A percentile compares a stretch with the other conserved stretches of the same genome.
Conservation (phyloP, 2,888 invertebrate genomes). For the Dioctria rufipes region DNA sequence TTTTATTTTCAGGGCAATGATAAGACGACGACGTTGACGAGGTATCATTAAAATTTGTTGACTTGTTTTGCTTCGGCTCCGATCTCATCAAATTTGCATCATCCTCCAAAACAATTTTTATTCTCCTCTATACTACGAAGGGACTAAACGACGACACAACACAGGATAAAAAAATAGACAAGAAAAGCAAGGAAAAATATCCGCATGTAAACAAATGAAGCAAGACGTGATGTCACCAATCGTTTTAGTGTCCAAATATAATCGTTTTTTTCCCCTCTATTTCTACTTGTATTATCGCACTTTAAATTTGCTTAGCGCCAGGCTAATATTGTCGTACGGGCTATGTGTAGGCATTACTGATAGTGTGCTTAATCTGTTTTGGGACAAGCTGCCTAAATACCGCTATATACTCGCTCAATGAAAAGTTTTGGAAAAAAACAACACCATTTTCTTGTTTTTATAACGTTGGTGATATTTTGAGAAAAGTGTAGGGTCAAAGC, state of each 20-base stretch:
- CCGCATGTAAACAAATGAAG: neutral
- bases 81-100: neutral
- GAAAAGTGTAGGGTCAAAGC: no score
- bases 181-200: neutral
- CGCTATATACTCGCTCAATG: no score
- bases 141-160: neutral
- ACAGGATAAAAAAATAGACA: neutral
- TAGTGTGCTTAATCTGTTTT: no score
- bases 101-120: neutral
- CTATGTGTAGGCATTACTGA: no score
- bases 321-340: neutral
- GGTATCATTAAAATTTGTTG: neutral
- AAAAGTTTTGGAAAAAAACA: no score
- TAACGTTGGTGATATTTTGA: no score
- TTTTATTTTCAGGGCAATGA: neutral
- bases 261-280: neutral
- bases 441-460: no score
- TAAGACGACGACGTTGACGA: neutral
- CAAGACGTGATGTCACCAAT: slow-evolving; percentile 17
- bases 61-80: slow-evolving; percentile 10
- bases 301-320: slow-evolving; percentile 6
- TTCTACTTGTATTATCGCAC: neutral
- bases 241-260: neutral
- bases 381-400: no score
- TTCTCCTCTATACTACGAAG: neutral